These are phyloP conservation scores for Scortum barcoo DNA, from an alignment of 2,113 vertebrate species.

Conservation along the genomic window DNA sequence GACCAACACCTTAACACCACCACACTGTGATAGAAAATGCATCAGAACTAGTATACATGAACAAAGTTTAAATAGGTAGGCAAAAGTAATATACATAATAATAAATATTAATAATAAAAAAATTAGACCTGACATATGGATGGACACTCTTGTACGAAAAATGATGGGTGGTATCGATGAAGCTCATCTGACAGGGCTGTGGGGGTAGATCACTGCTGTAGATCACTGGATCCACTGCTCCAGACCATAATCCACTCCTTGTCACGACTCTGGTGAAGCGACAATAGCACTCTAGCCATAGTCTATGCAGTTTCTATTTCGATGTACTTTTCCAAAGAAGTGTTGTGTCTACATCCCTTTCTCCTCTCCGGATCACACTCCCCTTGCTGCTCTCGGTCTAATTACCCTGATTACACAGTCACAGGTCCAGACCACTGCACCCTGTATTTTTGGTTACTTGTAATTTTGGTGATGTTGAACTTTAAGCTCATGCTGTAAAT, in stretches of 20 bases:
- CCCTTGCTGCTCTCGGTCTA: constrained; percentile 18
- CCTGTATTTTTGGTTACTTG: constrained; percentile 16
- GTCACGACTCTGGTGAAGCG: not conserved
- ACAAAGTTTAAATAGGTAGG: not conserved
- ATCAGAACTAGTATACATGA: not conserved
- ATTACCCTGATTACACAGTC: constrained; percentile 28
- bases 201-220: not conserved
- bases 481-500: constrained; percentile 2
- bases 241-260: not conserved
- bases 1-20: too few species aligned
- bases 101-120: too few species aligned
- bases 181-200: not conserved
- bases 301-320: not conserved
- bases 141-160: too few species aligned
- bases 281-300: constrained; percentile 12
- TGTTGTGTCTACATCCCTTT: not conserved
- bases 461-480: constrained; percentile 36
- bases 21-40: not conserved
- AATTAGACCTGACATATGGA: too few species aligned
- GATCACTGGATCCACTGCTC: not conserved
- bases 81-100: not conserved
- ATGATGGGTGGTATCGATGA: too few species aligned
- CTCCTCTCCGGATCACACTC: constrained; percentile 24
- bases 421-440: constrained; percentile 15
- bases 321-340: not conserved